Percentiles rank a stretch among this genome's conserved stretches.
phyloP scores from a whole-genome alignment of 2,888 invertebrate species.

The Nowickia ferox region DNA sequence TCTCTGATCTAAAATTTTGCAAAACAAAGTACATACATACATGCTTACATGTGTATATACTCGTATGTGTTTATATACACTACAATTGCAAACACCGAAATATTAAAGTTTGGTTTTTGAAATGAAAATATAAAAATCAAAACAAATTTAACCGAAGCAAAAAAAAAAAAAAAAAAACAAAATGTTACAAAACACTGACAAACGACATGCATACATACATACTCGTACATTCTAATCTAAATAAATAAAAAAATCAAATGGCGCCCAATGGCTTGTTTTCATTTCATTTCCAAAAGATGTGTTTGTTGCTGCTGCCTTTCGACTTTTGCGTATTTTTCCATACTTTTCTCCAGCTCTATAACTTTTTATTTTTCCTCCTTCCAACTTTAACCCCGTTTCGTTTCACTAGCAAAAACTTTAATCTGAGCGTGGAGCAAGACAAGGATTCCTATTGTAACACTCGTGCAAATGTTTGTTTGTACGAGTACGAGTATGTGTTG shows the following conservation, averaged over 20 bases:
- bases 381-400: slow-evolving; percentile 2
- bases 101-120: slow-evolving; percentile 42
- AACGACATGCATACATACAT: slow-evolving; percentile 1
- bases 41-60: background rate
- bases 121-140: slow-evolving; percentile 45
- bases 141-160: slow-evolving; percentile 52
- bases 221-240: background rate
- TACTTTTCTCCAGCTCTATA: slow-evolving; percentile 67
- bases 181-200: slow-evolving; percentile 41
- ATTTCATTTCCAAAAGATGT: slow-evolving; percentile 61
- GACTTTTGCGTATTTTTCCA: slow-evolving; percentile 73
- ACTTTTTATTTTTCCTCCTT: slow-evolving; percentile 40
- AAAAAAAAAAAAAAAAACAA: slow-evolving; percentile 15
- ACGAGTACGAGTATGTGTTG: slow-evolving; percentile 27
- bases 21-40: slow-evolving; percentile 13
- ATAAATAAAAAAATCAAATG: slow-evolving; percentile 60
- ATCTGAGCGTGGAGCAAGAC: slow-evolving; percentile 38
- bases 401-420: slow-evolving; percentile 16
- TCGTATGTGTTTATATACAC: background rate
- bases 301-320: slow-evolving; percentile 59
- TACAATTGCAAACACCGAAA: background rate
- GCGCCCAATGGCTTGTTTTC: slow-evolving; percentile 73
- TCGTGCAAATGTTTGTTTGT: slow-evolving; percentile 12
- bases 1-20: slow-evolving; percentile 13
- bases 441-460: slow-evolving; percentile 36